These are phyloP conservation scores for Thecophora atra DNA, from an alignment of 2,888 invertebrate genomes.

Conservation along the genomic window DNA sequence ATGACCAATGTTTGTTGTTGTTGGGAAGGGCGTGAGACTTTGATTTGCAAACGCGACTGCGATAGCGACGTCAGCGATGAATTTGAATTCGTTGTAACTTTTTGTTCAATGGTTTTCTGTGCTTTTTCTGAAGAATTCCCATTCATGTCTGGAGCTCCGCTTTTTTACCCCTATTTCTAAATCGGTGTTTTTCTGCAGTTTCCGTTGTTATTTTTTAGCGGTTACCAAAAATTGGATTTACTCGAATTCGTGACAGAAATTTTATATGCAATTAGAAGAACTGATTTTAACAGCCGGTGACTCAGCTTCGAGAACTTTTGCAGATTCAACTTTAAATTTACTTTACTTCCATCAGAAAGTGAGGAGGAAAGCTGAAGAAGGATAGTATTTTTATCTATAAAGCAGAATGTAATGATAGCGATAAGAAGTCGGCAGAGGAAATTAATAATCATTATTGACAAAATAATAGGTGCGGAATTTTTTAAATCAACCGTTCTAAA, in stretches of 20 bases:
- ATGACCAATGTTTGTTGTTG: neutral
- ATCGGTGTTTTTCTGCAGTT: conserved; percentile 4
- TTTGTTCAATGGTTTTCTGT: neutral
- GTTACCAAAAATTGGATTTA: conserved; percentile 35
- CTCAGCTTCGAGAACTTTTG: too few relatives aligned
- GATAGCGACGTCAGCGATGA: too few relatives aligned
- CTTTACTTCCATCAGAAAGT: too few relatives aligned
- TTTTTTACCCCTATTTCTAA: neutral
- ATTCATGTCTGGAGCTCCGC: neutral
- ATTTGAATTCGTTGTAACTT: neutral
- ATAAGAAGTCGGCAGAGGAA: too few relatives aligned
- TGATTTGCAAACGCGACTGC: conserved; percentile 1
- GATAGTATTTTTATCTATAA: too few relatives aligned
- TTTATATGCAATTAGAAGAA: conserved; percentile 48
- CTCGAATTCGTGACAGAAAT: conserved; percentile 48
- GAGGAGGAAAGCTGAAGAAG: too few relatives aligned
- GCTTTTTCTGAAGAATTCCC: neutral
- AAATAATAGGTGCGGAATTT: too few relatives aligned
- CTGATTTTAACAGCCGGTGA: too few relatives aligned
- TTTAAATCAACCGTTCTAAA: too few relatives aligned
- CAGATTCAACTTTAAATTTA: too few relatives aligned
- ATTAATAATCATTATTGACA: too few relatives aligned
- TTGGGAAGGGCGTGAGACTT: neutral
- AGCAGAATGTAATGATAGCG: too few relatives aligned
- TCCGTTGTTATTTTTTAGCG: neutral